Base-by-base conservation (phyloP, 2,888 invertebrate genomes). In the Xestia xanthographa region DNA sequence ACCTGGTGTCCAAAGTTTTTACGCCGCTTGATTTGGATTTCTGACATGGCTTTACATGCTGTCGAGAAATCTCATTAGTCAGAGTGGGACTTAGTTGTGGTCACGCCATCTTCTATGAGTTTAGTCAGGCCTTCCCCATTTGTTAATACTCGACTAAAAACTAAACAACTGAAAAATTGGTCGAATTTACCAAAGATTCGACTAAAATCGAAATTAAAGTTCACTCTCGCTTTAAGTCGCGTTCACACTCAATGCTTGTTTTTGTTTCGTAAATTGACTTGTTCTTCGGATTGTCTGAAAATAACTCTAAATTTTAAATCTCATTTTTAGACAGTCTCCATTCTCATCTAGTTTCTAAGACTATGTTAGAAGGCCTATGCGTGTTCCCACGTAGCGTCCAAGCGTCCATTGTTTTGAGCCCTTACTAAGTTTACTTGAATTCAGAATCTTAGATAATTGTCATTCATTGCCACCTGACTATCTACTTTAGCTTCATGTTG, bases 341-440 rank as follows among this genome's bases (percentile, higher is more conserved):
- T 87, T 78, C 85, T 91, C 90, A 90, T 87, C 88, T 90, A 91
- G 90, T 91, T 90, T 83, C 77, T 92, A 91, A 87, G 89, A 85
- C 86, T 89, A 88, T 86, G 71, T 83, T 84, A 80, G 77, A 84
- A 82, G 91, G 91, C 91, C 91, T 90, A 91, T 88, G 85, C 83
- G 89, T 89, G 88, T 89, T 89, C 88, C 86, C 85, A 87, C 82
- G 80, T 87, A 85, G 88, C 88, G 92, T 92, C 91, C 90, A 89
- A 83, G 87, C 90, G 92, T 93, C 91, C 90, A 88, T 79, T 76
- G 79, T 81, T 73, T 75, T 82, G 77, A 83, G 80, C 89, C 91
- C 90, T 90, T 89, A 87, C 88, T 88, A 83, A 87, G 87, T 76
- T 79, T 66, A 58, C 58, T 79, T 78, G 79, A 43, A 66, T 79